Evolutionary conservation across 2,113 vertebrate species (phyloP).

Genomic region (Campylomormyrus tamandua): DNA sequence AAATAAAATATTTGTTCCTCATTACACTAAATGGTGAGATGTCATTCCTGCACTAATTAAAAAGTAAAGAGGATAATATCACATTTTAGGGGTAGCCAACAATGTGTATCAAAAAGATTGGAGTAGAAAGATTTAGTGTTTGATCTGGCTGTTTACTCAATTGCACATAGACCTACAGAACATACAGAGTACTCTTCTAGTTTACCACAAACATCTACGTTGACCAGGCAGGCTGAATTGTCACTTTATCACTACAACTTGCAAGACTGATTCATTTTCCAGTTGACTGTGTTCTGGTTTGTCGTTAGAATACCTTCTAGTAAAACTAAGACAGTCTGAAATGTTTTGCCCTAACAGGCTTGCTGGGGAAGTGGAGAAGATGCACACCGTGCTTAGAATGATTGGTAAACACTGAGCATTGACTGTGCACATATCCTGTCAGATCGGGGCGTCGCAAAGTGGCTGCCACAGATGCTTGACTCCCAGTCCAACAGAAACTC

Average conservation of each 20-base stretch:
- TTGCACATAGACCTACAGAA: constrained; percentile 12
- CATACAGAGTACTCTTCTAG: neutral
- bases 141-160: constrained; percentile 1
- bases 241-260: neutral
- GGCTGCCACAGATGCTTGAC: neutral
- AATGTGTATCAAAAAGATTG: constrained; percentile 11
- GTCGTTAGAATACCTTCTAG: neutral
- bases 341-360: neutral
- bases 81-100: constrained; percentile 17
- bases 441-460: neutral
- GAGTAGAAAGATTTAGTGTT: neutral
- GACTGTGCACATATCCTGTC: neutral
- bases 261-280: neutral
- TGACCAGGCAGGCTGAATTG: neutral
- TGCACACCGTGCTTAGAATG: neutral
- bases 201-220: neutral
- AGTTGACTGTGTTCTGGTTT: neutral
- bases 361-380: neutral
- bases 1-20: neutral
- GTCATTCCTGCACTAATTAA: constrained; percentile 6
- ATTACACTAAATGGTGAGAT: constrained; percentile 1
- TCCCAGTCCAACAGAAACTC: constrained; percentile 11
- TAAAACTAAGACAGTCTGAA: neutral
- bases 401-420: neutral
- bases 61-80: constrained; percentile 1